phyloP scores from a whole-genome alignment of 2,888 invertebrate genomes.

The Pristionchus fissidentatus region DNA sequence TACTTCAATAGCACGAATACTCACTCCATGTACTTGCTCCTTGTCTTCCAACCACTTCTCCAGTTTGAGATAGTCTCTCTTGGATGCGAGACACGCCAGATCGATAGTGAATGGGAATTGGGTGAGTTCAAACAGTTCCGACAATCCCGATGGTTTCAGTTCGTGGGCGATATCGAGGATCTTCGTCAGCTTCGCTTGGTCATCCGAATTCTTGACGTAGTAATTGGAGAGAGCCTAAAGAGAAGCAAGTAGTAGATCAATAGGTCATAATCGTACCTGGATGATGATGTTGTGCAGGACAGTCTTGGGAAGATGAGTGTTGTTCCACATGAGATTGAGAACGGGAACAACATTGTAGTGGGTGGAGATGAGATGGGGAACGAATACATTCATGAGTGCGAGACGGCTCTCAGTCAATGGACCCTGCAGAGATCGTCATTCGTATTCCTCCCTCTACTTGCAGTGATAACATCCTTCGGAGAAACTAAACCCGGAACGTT shows the following conservation, averaged over 20 bases:
- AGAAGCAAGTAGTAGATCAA: conserved; percentile 79
- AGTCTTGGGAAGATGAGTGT: conserved; percentile 45
- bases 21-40: conserved; percentile 91
- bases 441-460: not conserved
- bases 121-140: conserved; percentile 89
- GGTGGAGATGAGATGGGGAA: conserved; percentile 78
- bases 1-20: not conserved
- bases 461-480: too few relatives aligned
- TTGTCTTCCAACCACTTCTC: conserved; percentile 99
- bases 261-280: not conserved
- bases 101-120: conserved; percentile 94
- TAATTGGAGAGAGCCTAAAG: conserved; percentile 97
- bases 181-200: conserved; percentile 91
- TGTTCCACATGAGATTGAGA: conserved; percentile 91
- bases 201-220: conserved; percentile 89
- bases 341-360: conserved; percentile 97
- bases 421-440: not conserved
- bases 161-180: conserved; percentile 84
- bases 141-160: conserved; percentile 82
- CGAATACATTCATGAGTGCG: conserved; percentile 17
- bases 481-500: too few relatives aligned
- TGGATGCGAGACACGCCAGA: conserved; percentile 94
- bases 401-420: conserved; percentile 18
- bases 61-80: conserved; percentile 94
- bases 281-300: conserved; percentile 50